Base-by-base conservation (phyloP, 1,140 invertebrate species). In the Nephotettix cincticeps region DNA sequence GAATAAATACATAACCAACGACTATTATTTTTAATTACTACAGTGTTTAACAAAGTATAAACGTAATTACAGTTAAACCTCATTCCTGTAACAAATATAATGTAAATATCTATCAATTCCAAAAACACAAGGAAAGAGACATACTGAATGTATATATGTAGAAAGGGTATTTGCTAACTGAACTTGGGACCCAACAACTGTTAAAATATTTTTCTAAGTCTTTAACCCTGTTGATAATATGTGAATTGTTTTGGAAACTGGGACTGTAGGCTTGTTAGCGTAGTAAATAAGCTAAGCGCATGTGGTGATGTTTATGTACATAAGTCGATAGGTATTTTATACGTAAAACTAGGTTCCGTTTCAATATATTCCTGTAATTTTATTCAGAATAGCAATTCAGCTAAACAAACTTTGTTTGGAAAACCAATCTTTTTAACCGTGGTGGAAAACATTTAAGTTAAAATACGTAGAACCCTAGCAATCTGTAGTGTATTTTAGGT, bases 121-220 rank as follows among this genome's bases (percentile, higher is more conserved):
- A n/a, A n/a, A n/a, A n/a, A n/a, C n/a, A n/a, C 14, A 36, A 4
- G 32, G 32, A 36, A 36, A 6, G 32, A 14, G 32, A 14, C 6
- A 17, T 21, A 51, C 14, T 51, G 47, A 9, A 21, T 51, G 14
- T 51, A 51, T 6, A 51, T 51, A 19, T 51, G 47, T 51, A 51
- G 47, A 21, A 51, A 51, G n/a, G 47, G 14, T 19, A 51, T 17
- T 51, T 36, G 32, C 4, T 36, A 36, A 36, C 32, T 36, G 32
- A 51, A 4, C 19, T 11, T 11, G 47, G 47, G 47, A 51, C 47
- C 47, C 47, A 51, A 51, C 47, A 51, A 21, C 19, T 51, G 47
- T 51, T 51, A n/a, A 51, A 51, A 21, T 51, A 51, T 51, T 51
- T 51, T 51, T 51, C 47, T 51, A 51, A 51, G 47, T n/a, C 47